Evolutionary conservation across 2,113 vertebrate species (phyloP).

Genomic region (Bettongia penicillata): DNA sequence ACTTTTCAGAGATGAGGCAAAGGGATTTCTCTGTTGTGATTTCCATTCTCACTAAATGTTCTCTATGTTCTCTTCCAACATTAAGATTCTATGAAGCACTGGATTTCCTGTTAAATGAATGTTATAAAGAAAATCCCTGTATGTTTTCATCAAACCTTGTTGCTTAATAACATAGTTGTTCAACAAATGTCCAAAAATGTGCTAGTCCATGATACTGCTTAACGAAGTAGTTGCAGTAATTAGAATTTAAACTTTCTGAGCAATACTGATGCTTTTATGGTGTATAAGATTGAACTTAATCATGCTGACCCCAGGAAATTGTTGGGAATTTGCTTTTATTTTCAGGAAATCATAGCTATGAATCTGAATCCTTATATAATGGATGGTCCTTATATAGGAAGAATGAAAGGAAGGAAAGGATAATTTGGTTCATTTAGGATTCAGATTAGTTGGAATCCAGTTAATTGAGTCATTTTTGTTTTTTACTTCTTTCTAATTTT

Average conservation of each 20-base stretch:
- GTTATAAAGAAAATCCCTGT: not conserved
- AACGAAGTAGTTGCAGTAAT: not conserved
- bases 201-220: not conserved
- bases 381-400: conserved; percentile 7
- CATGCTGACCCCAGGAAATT: not conserved
- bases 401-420: not conserved
- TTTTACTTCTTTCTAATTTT: not conserved
- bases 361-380: not conserved
- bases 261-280: too few species aligned
- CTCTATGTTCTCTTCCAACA: not conserved
- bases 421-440: not conserved
- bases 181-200: not conserved
- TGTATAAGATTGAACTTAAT: too few species aligned
- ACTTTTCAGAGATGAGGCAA: not conserved
- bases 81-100: not conserved
- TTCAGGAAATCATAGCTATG: not conserved
- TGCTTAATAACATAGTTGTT: not conserved
- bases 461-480: not conserved
- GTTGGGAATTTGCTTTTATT: not conserved
- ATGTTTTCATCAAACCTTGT: not conserved
- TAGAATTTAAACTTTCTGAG: not conserved
- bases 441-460: not conserved
- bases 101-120: not conserved
- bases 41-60: not conserved
- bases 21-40: not conserved